Evolutionary conservation across 2,888 invertebrate genomes (phyloP).

Genomic region (Nemurella pictetii): DNA sequence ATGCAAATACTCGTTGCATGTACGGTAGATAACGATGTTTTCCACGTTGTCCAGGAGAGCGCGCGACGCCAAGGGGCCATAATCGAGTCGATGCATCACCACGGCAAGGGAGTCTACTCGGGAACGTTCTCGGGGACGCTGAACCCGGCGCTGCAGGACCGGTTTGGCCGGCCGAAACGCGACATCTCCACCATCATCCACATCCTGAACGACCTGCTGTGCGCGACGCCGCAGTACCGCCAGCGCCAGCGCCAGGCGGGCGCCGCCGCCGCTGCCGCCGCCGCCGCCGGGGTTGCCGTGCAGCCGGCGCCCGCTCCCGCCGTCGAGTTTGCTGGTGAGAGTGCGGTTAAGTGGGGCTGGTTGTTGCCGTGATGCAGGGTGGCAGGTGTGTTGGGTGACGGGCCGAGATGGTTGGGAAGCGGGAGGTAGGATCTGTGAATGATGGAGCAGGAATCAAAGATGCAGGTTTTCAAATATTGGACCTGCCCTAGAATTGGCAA

Average conservation of each 20-base stretch:
- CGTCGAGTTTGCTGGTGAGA: constrained; percentile 36
- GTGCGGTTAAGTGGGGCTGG: background rate
- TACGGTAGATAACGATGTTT: too few relatives aligned
- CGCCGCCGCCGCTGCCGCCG: constrained; percentile 37
- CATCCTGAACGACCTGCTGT: constrained; percentile 90
- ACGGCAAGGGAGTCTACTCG: constrained; percentile 93
- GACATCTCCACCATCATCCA: constrained; percentile 95
- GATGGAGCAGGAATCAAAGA: too few relatives aligned
- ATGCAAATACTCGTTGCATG: too few relatives aligned
- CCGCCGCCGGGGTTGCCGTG: constrained; percentile 7
- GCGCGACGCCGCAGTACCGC: constrained; percentile 74
- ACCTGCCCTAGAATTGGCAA: too few relatives aligned
- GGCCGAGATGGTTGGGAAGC: too few relatives aligned
- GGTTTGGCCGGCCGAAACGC: constrained; percentile 85
- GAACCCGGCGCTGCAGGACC: constrained; percentile 91
- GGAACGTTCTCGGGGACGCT: constrained; percentile 95
- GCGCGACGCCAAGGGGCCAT: constrained; percentile 70
- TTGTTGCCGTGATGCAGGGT: too few relatives aligned
- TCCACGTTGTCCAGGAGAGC: constrained; percentile 41
- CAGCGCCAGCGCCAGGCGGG: constrained; percentile 50
- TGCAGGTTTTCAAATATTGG: too few relatives aligned
- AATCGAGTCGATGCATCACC: constrained; percentile 90
- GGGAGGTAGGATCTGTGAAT: too few relatives aligned
- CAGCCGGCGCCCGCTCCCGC: constrained; percentile 11
- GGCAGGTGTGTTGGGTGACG: too few relatives aligned